A percentile compares a stretch with the other conserved stretches of the same genome.
These are phyloP conservation scores for Syncerus caffer DNA, from an alignment of 2,797 vertebrate genomes.

Conservation along the genomic window DNA sequence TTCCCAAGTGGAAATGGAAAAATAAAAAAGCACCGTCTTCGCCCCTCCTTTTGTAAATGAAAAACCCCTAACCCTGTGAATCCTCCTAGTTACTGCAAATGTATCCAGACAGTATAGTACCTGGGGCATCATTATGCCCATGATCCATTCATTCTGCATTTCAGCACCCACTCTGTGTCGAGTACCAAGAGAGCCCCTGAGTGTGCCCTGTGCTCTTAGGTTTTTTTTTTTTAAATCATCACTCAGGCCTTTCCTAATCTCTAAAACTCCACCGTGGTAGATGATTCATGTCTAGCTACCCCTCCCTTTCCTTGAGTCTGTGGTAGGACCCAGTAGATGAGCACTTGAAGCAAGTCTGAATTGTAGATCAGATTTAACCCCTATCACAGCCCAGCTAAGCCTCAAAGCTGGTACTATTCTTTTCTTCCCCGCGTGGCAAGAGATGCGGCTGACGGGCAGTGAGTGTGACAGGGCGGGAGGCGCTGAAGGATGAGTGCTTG, in stretches of 20 bases:
- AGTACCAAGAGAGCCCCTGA: background rate
- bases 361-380: background rate
- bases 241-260: background rate
- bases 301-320: background rate
- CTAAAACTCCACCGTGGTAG: background rate
- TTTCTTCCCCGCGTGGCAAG: background rate
- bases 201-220: background rate
- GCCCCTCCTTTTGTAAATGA: background rate
- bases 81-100: background rate
- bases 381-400: background rate
- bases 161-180: background rate
- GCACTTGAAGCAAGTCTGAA: background rate
- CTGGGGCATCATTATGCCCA: background rate
- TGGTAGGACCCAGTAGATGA: background rate
- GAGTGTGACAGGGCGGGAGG: background rate
- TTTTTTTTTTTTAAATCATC: background rate
- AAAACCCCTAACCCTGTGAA: background rate
- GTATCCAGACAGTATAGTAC: background rate
- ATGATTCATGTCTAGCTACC: background rate
- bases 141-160: background rate
- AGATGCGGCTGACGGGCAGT: background rate
- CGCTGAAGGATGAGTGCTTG: fast-evolving
- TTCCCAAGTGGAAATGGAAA: background rate
- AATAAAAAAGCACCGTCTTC: background rate
- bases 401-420: background rate